Base-by-base conservation (phyloP, 2,113 vertebrate species). In the Nibea albiflora region DNA sequence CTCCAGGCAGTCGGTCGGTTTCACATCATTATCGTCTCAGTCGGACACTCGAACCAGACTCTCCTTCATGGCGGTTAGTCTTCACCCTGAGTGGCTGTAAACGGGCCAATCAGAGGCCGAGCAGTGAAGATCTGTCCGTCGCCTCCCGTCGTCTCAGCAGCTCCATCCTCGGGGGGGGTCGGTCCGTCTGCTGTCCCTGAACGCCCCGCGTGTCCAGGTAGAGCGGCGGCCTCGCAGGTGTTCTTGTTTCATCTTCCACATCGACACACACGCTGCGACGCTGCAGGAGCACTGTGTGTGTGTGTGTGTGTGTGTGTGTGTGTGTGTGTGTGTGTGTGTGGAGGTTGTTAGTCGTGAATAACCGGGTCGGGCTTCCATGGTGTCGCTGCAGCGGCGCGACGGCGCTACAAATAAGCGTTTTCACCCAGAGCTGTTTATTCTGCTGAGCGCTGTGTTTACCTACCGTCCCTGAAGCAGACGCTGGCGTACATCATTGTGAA, bases 171-270 rank as follows among this genome's bases (percentile, higher is more conserved):
- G 9, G 49, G 9, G 49, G 9, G 49, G 49, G 65, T 20, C 4
- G 5, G 42, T 44, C 28, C 73, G 19, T 68, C 81, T 0, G 73
- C 58, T 47, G 63, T 54, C 52, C 58, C 67, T 15, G 73, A 83
- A 76, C 26, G 28, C 70, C 4, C 6, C 14, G 0, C 11, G 14
- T 15, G 6, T 39, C 6, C 76, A 58, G 66, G 60, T 57, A 57
- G 57, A 44, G 58, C 58, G 1, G 61, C 24, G 0, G 58, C 65
- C n/a, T 61, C 50, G 65, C 77, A 66, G 77, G 73, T 80, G 83
- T 49, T 76, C 67, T n/a, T 3, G 3, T 35, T 5, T 56, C 72
- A 57, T 68, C 73, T 60, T 62, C 68, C 50, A 0, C 16, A 2
- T 71, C 46, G 26, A 52, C 61, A 54, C 5, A 67, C 54, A 47